A percentile compares a stretch with the other conserved stretches of the same genome.
phyloP scores from a whole-genome alignment of 2,888 invertebrate species.

The Allophyes oxyacanthae region DNA sequence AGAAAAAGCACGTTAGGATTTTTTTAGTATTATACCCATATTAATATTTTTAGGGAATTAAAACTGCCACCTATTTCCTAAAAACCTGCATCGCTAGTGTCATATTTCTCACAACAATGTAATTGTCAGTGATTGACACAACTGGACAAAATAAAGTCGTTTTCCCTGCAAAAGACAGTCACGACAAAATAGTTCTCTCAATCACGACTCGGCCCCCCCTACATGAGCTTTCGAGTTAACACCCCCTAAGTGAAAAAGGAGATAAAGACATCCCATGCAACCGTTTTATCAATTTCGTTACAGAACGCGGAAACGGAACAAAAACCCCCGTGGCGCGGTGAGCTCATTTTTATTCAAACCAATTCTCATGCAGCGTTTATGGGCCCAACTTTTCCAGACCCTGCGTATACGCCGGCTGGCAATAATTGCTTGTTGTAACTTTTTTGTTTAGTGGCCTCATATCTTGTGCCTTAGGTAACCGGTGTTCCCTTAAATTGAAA shows the following conservation, averaged over 20 bases:
- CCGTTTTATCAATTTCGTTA: slow-evolving; percentile 56
- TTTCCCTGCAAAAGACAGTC: not conserved
- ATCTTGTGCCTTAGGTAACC: slow-evolving; percentile 41
- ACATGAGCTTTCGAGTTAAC: slow-evolving; percentile 11
- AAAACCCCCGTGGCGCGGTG: slow-evolving; percentile 37
- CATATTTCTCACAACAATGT: not conserved
- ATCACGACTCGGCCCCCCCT: slow-evolving; percentile 5
- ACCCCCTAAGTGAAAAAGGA: slow-evolving; percentile 23
- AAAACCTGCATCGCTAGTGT: too few relatives aligned
- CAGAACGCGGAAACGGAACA: slow-evolving; percentile 37
- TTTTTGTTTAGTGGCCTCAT: slow-evolving; percentile 53
- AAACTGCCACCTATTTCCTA: too few relatives aligned
- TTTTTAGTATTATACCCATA: too few relatives aligned
- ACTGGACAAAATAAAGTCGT: not conserved
- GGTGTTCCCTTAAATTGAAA: slow-evolving; percentile 50
- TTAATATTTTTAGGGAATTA: too few relatives aligned
- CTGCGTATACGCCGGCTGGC: slow-evolving; percentile 45
- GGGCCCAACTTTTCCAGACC: slow-evolving; percentile 60
- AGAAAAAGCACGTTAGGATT: too few relatives aligned
- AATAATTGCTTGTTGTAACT: slow-evolving; percentile 63
- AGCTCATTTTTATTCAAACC: slow-evolving; percentile 69
- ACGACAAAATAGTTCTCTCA: slow-evolving; percentile 14
- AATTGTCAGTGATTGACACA: not conserved
- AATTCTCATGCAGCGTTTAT: slow-evolving; percentile 70
- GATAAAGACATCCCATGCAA: slow-evolving; percentile 29